Percentiles rank a stretch among this genome's conserved stretches.
These are phyloP conservation scores for Lerista edwardsae DNA, from an alignment of 2,797 vertebrate species.

Conservation along the genomic window DNA sequence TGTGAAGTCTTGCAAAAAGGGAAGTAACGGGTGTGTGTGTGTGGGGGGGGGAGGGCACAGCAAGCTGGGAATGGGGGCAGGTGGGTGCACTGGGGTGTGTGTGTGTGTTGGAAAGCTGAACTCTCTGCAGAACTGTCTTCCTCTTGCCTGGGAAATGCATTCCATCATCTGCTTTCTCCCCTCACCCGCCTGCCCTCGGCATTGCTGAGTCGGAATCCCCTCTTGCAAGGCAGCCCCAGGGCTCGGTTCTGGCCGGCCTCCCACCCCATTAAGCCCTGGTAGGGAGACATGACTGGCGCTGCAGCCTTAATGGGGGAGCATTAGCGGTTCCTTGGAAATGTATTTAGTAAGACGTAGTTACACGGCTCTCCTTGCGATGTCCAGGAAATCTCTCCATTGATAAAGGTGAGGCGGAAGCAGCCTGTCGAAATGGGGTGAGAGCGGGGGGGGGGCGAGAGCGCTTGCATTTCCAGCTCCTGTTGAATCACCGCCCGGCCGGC, in stretches of 20 bases:
- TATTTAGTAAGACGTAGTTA: neutral
- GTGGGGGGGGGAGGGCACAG: neutral
- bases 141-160: no score
- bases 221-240: neutral
- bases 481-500: conserved; percentile 9
- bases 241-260: neutral
- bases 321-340: neutral
- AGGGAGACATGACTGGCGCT: neutral
- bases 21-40: no score
- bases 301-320: neutral
- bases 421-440: neutral
- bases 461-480: neutral
- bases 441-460: neutral
- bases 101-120: no score
- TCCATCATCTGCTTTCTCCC: neutral
- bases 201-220: neutral
- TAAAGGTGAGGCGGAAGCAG: neutral
- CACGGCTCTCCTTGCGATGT: neutral
- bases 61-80: neutral
- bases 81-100: no score
- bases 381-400: neutral
- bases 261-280: neutral
- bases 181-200: neutral
- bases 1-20: neutral
- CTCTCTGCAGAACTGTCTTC: neutral